Conservation (phyloP, 2,113 vertebrate species). For the Condylura cristata region DNA sequence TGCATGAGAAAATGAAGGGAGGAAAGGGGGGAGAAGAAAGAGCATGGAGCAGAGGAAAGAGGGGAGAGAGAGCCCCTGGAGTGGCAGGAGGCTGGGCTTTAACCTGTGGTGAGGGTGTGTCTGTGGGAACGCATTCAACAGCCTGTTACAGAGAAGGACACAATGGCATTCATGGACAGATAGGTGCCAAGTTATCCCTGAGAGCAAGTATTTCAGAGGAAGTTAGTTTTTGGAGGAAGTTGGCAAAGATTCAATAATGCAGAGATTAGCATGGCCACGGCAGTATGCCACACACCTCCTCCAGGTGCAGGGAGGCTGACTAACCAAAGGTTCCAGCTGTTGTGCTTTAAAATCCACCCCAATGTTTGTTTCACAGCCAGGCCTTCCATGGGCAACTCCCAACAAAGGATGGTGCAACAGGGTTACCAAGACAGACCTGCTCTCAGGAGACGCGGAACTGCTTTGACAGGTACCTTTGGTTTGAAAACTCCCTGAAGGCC, state of each 20-base stretch:
- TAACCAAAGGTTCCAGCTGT: too few relatives aligned
- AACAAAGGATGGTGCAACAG: background rate
- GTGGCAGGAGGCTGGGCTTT: background rate
- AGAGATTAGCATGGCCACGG: background rate
- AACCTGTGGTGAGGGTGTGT: accelerated
- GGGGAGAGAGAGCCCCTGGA: background rate
- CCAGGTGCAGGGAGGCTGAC: background rate
- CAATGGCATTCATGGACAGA: background rate
- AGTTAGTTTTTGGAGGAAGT: background rate
- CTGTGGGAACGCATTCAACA: background rate
- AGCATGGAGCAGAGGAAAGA: background rate
- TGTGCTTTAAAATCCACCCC: background rate
- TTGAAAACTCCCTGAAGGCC: background rate
- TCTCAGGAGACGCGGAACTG: background rate
- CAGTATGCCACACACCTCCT: background rate
- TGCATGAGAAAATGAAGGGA: background rate
- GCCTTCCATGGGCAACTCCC: background rate
- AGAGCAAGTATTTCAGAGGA: background rate
- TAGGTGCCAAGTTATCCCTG: background rate
- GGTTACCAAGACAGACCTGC: too few relatives aligned
- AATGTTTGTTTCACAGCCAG: background rate
- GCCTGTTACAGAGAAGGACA: background rate
- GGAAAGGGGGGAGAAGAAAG: background rate
- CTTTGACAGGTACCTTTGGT: background rate
- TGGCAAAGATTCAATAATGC: background rate